Conservation (phyloP, 2,888 invertebrate species). For the Heliconius ismenius region DNA sequence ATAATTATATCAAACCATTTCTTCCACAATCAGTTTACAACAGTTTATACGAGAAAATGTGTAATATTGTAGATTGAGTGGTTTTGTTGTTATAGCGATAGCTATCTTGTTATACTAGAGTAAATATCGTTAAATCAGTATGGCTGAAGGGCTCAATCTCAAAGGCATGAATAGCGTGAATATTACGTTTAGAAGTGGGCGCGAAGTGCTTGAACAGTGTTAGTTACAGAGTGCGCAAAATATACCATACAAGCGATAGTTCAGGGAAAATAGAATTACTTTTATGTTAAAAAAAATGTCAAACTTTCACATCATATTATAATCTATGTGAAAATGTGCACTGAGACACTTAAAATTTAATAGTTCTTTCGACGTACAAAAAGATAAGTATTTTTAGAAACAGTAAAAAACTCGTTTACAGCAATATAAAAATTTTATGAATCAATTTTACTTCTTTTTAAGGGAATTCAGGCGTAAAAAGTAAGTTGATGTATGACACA, state of each 20-base stretch:
- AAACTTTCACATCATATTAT: not conserved
- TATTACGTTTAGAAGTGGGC: constrained; percentile 67
- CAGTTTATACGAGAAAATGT: constrained; percentile 37
- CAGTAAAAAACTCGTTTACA: constrained; percentile 15
- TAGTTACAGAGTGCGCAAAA: constrained; percentile 68
- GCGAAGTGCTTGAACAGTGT: constrained; percentile 69
- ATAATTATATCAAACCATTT: not conserved
- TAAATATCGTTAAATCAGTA: constrained; percentile 66
- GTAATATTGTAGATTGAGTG: constrained; percentile 53
- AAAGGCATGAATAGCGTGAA: constrained; percentile 62
- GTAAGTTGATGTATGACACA: constrained; percentile 57
- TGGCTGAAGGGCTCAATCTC: constrained; percentile 55
- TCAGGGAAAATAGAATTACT: constrained; percentile 73
- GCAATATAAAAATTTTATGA: constrained; percentile 37
- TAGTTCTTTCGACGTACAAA: not conserved
- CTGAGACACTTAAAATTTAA: not conserved
- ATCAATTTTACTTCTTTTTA: constrained; percentile 53
- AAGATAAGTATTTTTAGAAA: constrained; percentile 7
- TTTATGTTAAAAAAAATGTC: not conserved
- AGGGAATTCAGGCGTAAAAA: constrained; percentile 56
- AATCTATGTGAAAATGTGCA: constrained; percentile 4
- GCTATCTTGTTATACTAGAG: constrained; percentile 61
- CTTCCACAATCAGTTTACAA: constrained; percentile 16
- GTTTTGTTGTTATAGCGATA: constrained; percentile 58
- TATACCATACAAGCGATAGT: constrained; percentile 77